These are phyloP conservation scores for Pseudopipra pipra DNA, from an alignment of 2,113 vertebrate species.

Conservation along the genomic window DNA sequence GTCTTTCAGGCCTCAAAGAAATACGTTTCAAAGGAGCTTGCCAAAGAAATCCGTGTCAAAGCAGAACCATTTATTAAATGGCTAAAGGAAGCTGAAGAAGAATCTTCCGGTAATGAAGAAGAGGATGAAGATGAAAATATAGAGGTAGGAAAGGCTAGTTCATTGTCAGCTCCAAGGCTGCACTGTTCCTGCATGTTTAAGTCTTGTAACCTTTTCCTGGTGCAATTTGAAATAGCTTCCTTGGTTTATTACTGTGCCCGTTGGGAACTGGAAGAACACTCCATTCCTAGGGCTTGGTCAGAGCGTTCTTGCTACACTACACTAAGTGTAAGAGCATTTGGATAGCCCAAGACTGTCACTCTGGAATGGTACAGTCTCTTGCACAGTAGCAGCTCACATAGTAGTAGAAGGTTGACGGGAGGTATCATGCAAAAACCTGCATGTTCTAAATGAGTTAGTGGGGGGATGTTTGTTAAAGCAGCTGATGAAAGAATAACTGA, in stretches of 20 bases:
- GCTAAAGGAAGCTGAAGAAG: constrained; percentile 97
- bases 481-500: not conserved
- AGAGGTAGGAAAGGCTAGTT: constrained; percentile 74
- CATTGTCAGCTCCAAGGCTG: not conserved
- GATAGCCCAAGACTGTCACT: rapidly evolving
- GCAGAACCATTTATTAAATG: constrained; percentile 96
- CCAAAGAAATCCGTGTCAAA: constrained; percentile 97
- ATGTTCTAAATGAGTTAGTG: no score
- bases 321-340: not conserved
- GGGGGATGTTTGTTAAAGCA: not conserved
- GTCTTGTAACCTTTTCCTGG: not conserved
- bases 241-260: rapidly evolving
- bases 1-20: constrained; percentile 91
- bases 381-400: rapidly evolving
- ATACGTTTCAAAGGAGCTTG: constrained; percentile 96
- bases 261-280: not conserved
- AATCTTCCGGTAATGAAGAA: constrained; percentile 91
- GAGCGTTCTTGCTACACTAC: rapidly evolving
- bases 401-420: not conserved
- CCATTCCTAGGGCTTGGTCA: rapidly evolving
- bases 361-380: no score
- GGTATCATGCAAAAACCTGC: rapidly evolving
- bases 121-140: constrained; percentile 90
- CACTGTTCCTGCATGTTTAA: rapidly evolving
- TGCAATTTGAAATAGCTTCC: rapidly evolving